A percentile compares a stretch with the other conserved stretches of the same genome.
These are phyloP conservation scores for Mycogona germanica DNA, from an alignment of 2,888 invertebrate genomes.

Conservation along the genomic window DNA sequence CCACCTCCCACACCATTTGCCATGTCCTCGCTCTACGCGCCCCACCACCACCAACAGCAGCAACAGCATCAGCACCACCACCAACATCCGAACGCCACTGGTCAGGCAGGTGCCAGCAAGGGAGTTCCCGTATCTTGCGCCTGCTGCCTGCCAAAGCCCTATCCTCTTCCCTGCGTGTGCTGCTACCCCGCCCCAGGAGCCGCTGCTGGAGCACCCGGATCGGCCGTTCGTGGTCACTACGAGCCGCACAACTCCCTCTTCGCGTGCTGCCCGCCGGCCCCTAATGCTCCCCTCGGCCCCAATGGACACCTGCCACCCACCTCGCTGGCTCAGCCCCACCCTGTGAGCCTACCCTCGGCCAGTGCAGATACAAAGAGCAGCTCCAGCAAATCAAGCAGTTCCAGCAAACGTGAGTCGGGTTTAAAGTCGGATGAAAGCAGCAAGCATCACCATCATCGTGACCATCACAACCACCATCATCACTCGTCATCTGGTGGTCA, in stretches of 20 bases:
- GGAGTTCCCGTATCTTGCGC: conserved; percentile 1
- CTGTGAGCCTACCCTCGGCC: not conserved
- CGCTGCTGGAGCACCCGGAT: too few relatives aligned
- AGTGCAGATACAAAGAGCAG: too few relatives aligned
- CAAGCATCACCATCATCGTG: too few relatives aligned
- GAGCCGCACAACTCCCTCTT: not conserved
- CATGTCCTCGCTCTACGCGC: not conserved
- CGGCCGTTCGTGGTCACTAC: too few relatives aligned
- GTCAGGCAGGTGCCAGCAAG: not conserved
- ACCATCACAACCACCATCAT: too few relatives aligned
- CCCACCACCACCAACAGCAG: not conserved
- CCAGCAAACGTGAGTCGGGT: too few relatives aligned
- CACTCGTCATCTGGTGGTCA: too few relatives aligned
- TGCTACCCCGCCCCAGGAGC: not conserved
- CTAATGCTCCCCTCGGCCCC: not conserved
- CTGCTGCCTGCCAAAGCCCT: conserved; percentile 9
- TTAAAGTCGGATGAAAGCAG: too few relatives aligned
- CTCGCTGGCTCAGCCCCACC: not conserved
- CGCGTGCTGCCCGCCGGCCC: not conserved
- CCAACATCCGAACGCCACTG: not conserved
- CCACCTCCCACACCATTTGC: not conserved
- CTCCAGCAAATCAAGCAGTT: too few relatives aligned
- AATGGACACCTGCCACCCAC: too few relatives aligned
- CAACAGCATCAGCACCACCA: not conserved
- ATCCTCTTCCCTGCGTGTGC: conserved; percentile 5